Evolutionary conservation across 2,797 vertebrate species (phyloP).

Genomic region (Typhlichthys subterraneus): DNA sequence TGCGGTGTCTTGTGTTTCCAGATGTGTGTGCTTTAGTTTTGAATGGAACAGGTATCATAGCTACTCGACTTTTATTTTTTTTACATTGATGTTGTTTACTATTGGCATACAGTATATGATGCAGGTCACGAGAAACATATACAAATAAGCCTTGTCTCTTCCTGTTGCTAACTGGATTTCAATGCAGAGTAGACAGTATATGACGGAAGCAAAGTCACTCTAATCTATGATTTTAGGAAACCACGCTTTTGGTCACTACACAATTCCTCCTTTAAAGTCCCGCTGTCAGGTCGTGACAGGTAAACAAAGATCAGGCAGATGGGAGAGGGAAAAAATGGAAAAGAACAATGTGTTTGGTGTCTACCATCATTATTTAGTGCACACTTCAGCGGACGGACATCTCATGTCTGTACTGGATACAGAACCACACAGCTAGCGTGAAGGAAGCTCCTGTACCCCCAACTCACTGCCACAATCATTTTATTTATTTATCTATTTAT

Average conservation of each 20-base stretch:
- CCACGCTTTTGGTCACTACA: conserved; percentile 36
- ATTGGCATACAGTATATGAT: conserved; percentile 25
- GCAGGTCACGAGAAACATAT: conserved; percentile 31
- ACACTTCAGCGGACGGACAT: conserved; percentile 28
- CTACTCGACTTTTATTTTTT: conserved; percentile 23
- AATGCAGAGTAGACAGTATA: background rate
- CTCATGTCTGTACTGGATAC: conserved; percentile 14
- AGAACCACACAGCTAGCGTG: conserved; percentile 29
- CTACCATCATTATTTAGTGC: conserved; percentile 13
- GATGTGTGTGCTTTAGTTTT: conserved; percentile 24
- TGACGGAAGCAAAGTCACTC: conserved; percentile 27
- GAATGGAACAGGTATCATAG: conserved; percentile 34
- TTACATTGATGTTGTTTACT: conserved; percentile 9
- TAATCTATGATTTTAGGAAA: conserved; percentile 24
- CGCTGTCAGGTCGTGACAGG: conserved; percentile 38
- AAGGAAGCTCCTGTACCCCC: conserved; percentile 27
- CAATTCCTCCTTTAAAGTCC: conserved; percentile 13
- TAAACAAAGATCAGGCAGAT: conserved; percentile 30
- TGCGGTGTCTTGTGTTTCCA: conserved; percentile 31
- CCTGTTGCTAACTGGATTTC: conserved; percentile 19
- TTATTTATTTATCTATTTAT: background rate
- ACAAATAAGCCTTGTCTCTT: conserved; percentile 32
- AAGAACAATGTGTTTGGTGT: conserved; percentile 17
- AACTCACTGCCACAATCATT: conserved; percentile 31
- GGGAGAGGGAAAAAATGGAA: conserved; percentile 26